Evolutionary conservation across 2,888 invertebrate genomes (phyloP), one percentile per base, ranked within the genome.

Genomic region (Drosophila neonasuta): DNA sequence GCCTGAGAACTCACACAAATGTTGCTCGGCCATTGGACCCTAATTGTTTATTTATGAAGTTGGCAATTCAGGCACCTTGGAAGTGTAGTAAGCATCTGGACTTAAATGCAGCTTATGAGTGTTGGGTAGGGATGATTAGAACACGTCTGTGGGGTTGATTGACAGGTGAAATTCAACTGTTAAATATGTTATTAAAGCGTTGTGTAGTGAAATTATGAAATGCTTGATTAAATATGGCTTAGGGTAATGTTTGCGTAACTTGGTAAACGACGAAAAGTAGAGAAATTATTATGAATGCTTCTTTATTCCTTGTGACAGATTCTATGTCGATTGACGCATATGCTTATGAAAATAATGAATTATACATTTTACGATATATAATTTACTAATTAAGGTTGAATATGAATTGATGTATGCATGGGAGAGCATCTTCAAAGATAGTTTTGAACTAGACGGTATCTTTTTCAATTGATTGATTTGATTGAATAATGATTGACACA

Each of bases 11-110:
- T 49, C 52, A 62, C 55, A 77, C 79, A 80, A 79, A 61, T 81
- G 79, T 61, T 67, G 39, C 39, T 5, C 36, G 41, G 24, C 29
- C 8, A 11, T 9, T 46, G 66, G 50, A 57, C 57, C 64, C 71
- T 80, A 78, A 79, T 79, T 79, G 68, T 65, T 80, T 79, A 79
- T 79, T 80, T 79, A 79, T 79, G 50, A 81, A 57, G 62, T 51
- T 52, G 60, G n/a, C 59, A 51, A 46, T 66, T 55, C 50, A 63
- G 63, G 49, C 50, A 45, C 50, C 54, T 62, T 62, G 51, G 30
- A 65, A 24, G 64, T 66, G 65, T 46, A 20, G 56, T 61, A 64
- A 63, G 71, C 62, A 45, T 11, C 13, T 15, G 49, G 71, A 15
- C 62, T 68, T 34, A 54, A 41, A 2, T 29, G 17, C 3, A 42